Evolutionary conservation across 92 coral and sea anemone genomes (phyloP).

Genomic region (Montipora capitata): DNA sequence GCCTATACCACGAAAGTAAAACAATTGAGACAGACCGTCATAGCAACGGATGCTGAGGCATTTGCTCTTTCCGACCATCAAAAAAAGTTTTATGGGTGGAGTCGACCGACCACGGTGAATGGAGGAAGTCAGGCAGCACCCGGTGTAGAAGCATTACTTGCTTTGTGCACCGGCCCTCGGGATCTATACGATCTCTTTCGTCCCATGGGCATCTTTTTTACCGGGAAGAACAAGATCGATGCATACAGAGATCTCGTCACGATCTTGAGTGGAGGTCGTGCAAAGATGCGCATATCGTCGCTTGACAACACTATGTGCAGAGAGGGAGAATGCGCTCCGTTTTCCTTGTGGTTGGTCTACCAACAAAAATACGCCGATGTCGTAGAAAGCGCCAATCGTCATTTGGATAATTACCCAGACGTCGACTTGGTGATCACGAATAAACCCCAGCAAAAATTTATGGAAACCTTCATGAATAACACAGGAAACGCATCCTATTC

Average conservation of each 20-base stretch:
- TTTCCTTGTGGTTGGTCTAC: neutral
- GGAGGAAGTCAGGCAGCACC: too few relatives aligned
- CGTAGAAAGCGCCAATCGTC: neutral
- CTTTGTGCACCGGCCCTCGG: neutral
- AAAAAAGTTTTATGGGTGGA: too few relatives aligned
- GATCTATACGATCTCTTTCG: slow-evolving; percentile 19
- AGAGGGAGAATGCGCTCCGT: neutral
- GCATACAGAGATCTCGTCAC: neutral
- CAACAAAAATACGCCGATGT: too few relatives aligned
- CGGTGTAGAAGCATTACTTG: too few relatives aligned
- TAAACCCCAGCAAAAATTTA: neutral
- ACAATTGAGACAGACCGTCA: too few relatives aligned
- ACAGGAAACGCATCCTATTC: too few relatives aligned
- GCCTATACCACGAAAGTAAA: too few relatives aligned
- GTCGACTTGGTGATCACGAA: slow-evolving; percentile 12
- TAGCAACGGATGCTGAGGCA: too few relatives aligned
- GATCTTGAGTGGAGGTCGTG: too few relatives aligned
- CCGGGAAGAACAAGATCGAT: slow-evolving; percentile 6
- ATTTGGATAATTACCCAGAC: slow-evolving; percentile 14
- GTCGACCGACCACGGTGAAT: too few relatives aligned
- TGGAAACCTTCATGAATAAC: too few relatives aligned
- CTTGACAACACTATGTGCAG: neutral
- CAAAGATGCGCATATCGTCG: neutral
- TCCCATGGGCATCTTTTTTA: slow-evolving; percentile 2
- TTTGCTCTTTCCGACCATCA: too few relatives aligned